phyloP scores from a whole-genome alignment of 2,797 vertebrate species.

The Sebastes kiyomatsui region DNA sequence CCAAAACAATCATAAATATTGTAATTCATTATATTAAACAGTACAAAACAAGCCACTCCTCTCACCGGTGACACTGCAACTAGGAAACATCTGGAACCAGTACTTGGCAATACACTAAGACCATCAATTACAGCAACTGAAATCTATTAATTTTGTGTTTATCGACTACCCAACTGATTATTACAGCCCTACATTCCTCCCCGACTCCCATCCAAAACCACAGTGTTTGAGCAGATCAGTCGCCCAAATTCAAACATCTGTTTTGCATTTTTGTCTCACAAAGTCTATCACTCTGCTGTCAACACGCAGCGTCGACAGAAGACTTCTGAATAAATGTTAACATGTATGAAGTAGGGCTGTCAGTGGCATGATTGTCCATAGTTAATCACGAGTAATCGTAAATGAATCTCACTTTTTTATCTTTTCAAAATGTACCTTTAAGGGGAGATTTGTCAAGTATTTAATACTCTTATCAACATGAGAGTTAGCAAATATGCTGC shows the following conservation, averaged over 20 bases:
- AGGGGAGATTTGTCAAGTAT: too few relatives aligned
- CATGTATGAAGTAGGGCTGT: neutral
- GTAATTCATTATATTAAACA: neutral
- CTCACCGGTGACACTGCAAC: neutral
- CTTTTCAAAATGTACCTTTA: too few relatives aligned
- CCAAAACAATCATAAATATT: neutral
- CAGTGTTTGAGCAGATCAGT: constrained; percentile 13
- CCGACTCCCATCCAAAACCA: neutral
- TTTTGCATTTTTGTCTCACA: constrained; percentile 6
- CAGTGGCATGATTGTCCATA: too few relatives aligned
- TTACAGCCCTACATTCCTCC: neutral
- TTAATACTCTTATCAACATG: too few relatives aligned
- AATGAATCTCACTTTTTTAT: too few relatives aligned
- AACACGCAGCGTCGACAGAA: neutral
- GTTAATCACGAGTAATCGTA: too few relatives aligned
- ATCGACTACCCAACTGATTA: neutral
- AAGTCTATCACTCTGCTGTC: constrained; percentile 2
- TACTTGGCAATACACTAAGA: neutral
- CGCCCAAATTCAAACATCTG: constrained; percentile 39
- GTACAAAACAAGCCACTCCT: neutral
- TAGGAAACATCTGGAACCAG: neutral
- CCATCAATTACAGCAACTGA: neutral
- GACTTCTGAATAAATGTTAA: neutral
- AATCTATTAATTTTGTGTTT: constrained; percentile 12
- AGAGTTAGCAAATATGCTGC: too few relatives aligned